Evolutionary conservation across 1,140 invertebrate species (phyloP).

Genomic region (Lucilia sericata): DNA sequence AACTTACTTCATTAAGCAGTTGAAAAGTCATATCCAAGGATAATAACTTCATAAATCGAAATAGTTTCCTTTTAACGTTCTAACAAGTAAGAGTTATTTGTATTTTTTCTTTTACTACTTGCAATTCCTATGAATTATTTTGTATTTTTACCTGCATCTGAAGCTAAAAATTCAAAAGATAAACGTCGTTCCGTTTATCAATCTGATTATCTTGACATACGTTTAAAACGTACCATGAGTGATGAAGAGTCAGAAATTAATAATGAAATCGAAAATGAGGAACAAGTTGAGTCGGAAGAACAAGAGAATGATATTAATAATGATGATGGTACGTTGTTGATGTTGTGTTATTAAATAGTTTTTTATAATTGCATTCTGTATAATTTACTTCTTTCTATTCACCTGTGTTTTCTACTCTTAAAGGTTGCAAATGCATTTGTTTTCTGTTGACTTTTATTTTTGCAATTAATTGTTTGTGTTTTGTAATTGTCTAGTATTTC

Average conservation of each 20-base stretch:
- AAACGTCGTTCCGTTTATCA: conserved; percentile 56
- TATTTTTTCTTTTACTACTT: background rate
- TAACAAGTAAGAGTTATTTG: conserved; percentile 28
- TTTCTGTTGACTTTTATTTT: background rate
- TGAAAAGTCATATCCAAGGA: background rate
- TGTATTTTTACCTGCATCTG: conserved; percentile 62
- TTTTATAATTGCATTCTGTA: background rate
- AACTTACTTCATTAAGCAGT: no score
- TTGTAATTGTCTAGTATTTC: background rate
- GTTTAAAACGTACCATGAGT: conserved; percentile 49
- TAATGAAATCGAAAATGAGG: background rate
- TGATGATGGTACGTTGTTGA: background rate
- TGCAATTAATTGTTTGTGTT: background rate
- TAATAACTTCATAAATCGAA: background rate
- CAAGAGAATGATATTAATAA: background rate
- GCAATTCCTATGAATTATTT: conserved; percentile 57
- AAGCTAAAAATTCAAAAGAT: conserved; percentile 48
- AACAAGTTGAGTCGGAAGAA: background rate
- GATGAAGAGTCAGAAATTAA: conserved; percentile 6
- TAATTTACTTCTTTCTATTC: no score
- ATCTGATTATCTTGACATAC: conserved; percentile 60
- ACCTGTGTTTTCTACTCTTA: no score
- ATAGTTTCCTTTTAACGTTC: conserved; percentile 1
- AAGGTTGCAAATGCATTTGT: background rate
- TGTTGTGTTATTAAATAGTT: background rate